Evolutionary conservation across 2,797 vertebrate genomes (phyloP).

Genomic region (Tapirus indicus): DNA sequence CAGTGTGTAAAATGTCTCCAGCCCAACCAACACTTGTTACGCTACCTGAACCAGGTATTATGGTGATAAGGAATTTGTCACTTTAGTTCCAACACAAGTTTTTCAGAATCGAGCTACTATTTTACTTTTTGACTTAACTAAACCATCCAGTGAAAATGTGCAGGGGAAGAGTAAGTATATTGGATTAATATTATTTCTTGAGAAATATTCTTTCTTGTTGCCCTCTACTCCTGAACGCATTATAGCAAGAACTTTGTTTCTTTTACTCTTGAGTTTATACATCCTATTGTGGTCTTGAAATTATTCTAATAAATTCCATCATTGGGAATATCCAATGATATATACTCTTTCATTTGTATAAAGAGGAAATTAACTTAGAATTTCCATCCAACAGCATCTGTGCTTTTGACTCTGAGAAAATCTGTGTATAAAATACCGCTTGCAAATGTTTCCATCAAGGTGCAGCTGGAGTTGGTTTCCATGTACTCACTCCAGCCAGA

Average conservation of each 20-base stretch:
- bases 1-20: neutral
- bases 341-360: neutral
- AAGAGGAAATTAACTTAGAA: slow-evolving; percentile 19
- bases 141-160: neutral
- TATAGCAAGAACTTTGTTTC: neutral
- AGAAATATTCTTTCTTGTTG: neutral
- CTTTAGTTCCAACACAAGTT: neutral
- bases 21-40: neutral
- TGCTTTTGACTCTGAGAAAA: neutral
- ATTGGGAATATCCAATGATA: neutral
- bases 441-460: neutral
- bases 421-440: neutral
- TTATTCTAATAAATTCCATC: neutral
- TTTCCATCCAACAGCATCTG: neutral
- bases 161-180: neutral
- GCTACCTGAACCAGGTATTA: neutral
- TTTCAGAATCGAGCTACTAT: neutral
- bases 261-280: neutral
- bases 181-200: neutral
- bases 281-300: neutral
- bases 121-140: slow-evolving; percentile 19
- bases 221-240: neutral
- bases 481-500: neutral
- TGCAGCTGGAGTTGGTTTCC: neutral
- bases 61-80: slow-evolving; percentile 25